Conservation (phyloP, 35 echinoderm and acorn worm genomes). For the Ophioderma brevispina region DNA sequence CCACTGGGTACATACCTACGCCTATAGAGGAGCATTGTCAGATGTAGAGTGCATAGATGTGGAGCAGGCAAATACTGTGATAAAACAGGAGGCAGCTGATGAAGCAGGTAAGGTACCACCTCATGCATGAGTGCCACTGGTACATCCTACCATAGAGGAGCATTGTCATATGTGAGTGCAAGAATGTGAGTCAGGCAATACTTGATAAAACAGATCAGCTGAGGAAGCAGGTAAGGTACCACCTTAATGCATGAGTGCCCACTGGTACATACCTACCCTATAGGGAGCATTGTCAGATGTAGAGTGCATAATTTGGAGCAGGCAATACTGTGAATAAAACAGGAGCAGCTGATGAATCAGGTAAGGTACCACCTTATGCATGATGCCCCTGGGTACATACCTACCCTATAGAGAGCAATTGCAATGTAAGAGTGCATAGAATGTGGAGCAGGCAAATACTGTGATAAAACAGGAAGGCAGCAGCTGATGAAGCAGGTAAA, state of each 20-base stretch:
- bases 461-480: conserved; percentile 75
- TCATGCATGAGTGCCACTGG: too few species aligned
- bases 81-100: conserved; percentile 46
- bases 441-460: conserved; percentile 92
- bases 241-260: conserved; percentile 88
- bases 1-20: conserved; percentile 85
- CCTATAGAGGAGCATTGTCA: conserved; percentile 66
- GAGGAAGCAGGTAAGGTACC: conserved; percentile 70
- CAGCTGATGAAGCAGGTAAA: conserved; percentile 58
- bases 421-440: conserved; percentile 62
- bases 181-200: conserved; percentile 84
- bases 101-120: conserved; percentile 74
- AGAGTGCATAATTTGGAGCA: conserved; percentile 82
- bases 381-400: conserved; percentile 89
- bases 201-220: conserved; percentile 72
- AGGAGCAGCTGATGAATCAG: conserved; percentile 57
- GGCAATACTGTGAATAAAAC: conserved; percentile 83
- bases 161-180: conserved; percentile 47
- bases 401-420: conserved; percentile 63
- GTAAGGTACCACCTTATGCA: conserved; percentile 88
- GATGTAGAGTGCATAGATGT: conserved; percentile 75
- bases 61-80: conserved; percentile 90
- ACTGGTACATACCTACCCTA: conserved; percentile 80
- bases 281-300: conserved; percentile 51
- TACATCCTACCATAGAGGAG: conserved; percentile 73